Evolutionary conservation across 1,140 invertebrate genomes (phyloP), one percentile per base, ranked within the genome.

Genomic region (Antheraea mylitta): DNA sequence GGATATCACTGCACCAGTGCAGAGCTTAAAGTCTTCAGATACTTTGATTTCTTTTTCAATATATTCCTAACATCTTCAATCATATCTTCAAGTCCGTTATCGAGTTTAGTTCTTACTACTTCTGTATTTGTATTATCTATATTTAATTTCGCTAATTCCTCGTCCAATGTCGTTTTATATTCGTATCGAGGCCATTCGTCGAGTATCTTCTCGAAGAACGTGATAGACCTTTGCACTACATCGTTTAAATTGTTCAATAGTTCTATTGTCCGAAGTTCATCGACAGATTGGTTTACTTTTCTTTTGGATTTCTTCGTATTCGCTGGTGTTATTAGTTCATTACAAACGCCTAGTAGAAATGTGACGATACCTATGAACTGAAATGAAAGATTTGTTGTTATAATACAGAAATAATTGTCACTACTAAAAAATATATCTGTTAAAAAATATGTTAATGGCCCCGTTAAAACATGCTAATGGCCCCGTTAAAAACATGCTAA

Each of bases 281-380:
- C 87, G 2, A 87, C 87, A 0, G 87, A 86, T n/a, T 85, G 85
- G 58, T 77, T 86, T 6, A 77, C 70, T 66, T 87, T 90, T 72
- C 87, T 89, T 62, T 89, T 89, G 11, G 82, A 80, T 68, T 85
- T 89, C 73, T 87, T 89, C 10, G 80, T 76, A 68, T 80, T 82
- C 13, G 82, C 67, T 3, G 86, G 83, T 7, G 85, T 74, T 6
- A 76, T 67, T 5, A 87, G 36, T 48, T 91, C 88, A 68, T 85
- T 82, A 74, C 89, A 90, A 0, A 91, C 80, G 30, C 88, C 88
- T 37, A 90, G 70, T 0, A 89, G 68, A 70, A 78, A 91, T 8
- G 82, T 88, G 18, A 84, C 74, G 10, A 91, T 79, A 38, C 86
- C 87, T 67, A 89, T 84, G 30, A 90, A 90, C 89, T 91, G 82